Evolutionary conservation across 2,888 invertebrate species (phyloP), one percentile per base, ranked within the genome.

Genomic region (Dioctria rufipes): DNA sequence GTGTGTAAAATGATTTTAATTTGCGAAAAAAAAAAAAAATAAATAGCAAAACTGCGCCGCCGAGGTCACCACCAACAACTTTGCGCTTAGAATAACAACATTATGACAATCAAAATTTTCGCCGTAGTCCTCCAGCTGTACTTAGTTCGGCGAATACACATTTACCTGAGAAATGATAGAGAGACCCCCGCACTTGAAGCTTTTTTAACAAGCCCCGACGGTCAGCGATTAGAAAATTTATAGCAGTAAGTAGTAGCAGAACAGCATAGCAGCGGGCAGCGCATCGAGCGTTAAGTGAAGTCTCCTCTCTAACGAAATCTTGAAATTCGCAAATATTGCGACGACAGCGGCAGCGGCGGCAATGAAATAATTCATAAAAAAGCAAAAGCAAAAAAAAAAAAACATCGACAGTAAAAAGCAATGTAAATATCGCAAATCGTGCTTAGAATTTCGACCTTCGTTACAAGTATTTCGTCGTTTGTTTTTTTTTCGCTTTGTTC

Each of bases 371-470:
- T 11, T 49, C 46, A 13, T 25, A 69, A 13, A 46, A 43, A 49
- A 43, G 46, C 8, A 11, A 5, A 8, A 8, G 80, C 67, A 83
- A 82, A 82, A 80, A 80, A 58, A 46, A 8, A 65, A 49, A 63
- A 60, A 58, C 60, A 60, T 54, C 78, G 61, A 71, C 80, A 63
- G 40, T 63, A 63, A 79, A 79, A 77, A 63, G 49, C 80, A 73
- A 61, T 71, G 65, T 54, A 51, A 81, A 75, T 60, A 69, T 67
- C 82, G 80, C 60, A 73, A 83, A 83, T 83, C 83, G 84, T 84
- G 84, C 84, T 81, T 84, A 84, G 84, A 84, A 84, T 84, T 82
- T 84, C 82, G 84, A 84, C 84, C 84, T 84, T 84, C 84, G 82
- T 84, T 83, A 83, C 82, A 83, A 84, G 84, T 82, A 82, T 82